Base-by-base conservation (phyloP, 2,888 invertebrate species). In the Serripes groenlandicus region DNA sequence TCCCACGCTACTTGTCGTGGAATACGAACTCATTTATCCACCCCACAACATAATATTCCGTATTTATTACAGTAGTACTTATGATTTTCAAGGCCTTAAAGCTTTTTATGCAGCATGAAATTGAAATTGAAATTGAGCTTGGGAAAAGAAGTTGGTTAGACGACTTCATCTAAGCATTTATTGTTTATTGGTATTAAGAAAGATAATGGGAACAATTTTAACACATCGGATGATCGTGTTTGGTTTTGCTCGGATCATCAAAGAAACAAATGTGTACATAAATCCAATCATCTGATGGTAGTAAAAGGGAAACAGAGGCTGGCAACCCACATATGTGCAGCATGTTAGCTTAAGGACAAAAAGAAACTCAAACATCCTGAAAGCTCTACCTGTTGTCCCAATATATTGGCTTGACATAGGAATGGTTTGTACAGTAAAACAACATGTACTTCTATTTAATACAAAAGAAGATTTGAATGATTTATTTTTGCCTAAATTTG, bases 241-340 rank as follows among this genome's bases (percentile, higher is more conserved):
- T 58, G 58, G 58, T 58, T n/a, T n/a, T 58, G 58, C n/a, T 58
- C 58, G 11, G 58, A 58, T 58, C 15, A 58, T 5, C 58, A 58
- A 58, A 26, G 26, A 26, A 58, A 58, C 3, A 58, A 23, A 58
- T 58, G 58, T 58, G n/a, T 26, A n/a, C 58, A 58, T 26, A 58
- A 58, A 4, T 5, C 58, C 28, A 23, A 58, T 58, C 58, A 58
- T 58, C 28, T 58, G n/a, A 58, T n/a, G n/a, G 58, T 58, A 26
- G 28, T 58, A 28, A 58, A 58, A 26, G 58, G 58, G 2, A 58
- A 26, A n/a, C 58, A 58, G 26, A 58, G 58, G n/a, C 26, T 58
- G 3, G 58, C 58, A 28, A 26, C n/a, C 11, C 58, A 58, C n/a
- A 58, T 58, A 23, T 58, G 58, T 28, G 58, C 58, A n/a, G 23